A percentile compares a stretch with the other conserved stretches of the same genome.
Evolutionary conservation across 2,113 vertebrate genomes (phyloP).

Genomic region (Microtus oregoni): DNA sequence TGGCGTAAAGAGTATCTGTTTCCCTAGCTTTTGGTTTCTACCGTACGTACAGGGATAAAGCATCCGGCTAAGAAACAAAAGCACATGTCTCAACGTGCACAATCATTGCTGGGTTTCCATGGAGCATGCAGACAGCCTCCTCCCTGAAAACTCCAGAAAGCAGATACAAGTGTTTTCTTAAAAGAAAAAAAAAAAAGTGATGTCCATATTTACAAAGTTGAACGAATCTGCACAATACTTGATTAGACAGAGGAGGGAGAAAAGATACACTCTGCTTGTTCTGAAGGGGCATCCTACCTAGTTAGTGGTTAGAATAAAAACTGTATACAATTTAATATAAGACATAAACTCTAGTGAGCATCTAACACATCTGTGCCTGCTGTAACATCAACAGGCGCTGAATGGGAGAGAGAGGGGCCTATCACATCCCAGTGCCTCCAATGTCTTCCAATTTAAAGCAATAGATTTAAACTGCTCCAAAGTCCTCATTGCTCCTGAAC

Average conservation of each 20-base stretch:
- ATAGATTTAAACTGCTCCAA: slow-evolving; percentile 84
- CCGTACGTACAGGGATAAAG: slow-evolving; percentile 89
- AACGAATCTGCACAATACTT: slow-evolving; percentile 90
- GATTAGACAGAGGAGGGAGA: slow-evolving; percentile 86
- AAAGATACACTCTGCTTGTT: slow-evolving; percentile 88
- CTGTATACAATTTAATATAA: slow-evolving; percentile 93
- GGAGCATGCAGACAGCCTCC: slow-evolving; percentile 78
- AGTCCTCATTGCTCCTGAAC: slow-evolving; percentile 85
- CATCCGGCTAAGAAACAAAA: slow-evolving; percentile 87
- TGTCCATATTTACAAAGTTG: slow-evolving; percentile 91
- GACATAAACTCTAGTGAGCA: slow-evolving; percentile 90
- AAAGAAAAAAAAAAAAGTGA: slow-evolving; percentile 87
- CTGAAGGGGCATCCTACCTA: slow-evolving; percentile 91
- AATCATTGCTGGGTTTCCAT: slow-evolving; percentile 82
- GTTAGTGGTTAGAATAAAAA: slow-evolving; percentile 94
- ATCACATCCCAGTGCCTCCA: slow-evolving; percentile 87
- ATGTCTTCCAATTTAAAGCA: slow-evolving; percentile 90
- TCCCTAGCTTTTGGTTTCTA: slow-evolving; percentile 89
- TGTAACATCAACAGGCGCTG: slow-evolving; percentile 88
- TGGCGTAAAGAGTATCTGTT: slow-evolving; percentile 87
- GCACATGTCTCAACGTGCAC: slow-evolving; percentile 87
- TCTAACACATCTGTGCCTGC: slow-evolving; percentile 88
- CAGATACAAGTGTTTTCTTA: slow-evolving; percentile 87
- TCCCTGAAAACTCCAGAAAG: slow-evolving; percentile 85
- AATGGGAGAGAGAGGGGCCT: slow-evolving; percentile 86